Conservation (phyloP, 2,888 invertebrate species). For the Eristalis arbustorum region DNA sequence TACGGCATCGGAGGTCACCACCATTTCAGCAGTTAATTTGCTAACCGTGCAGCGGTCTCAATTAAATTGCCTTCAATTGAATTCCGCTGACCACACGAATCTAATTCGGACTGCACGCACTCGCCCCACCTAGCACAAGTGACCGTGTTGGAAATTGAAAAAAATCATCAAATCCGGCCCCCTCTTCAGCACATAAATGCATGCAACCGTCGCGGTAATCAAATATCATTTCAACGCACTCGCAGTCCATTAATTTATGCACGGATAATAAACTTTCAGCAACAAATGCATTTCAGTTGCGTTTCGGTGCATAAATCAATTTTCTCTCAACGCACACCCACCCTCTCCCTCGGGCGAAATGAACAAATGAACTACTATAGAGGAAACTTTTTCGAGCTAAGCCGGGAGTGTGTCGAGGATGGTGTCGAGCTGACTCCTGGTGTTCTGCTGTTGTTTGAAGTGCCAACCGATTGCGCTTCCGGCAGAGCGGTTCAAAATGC, state of each 20-base stretch:
- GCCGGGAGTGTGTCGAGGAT: background rate
- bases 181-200: background rate
- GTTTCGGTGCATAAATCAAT: background rate
- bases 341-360: background rate
- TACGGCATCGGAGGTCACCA: no score
- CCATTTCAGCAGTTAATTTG: no score
- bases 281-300: background rate
- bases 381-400: background rate
- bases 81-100: no score
- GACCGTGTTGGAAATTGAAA: no score
- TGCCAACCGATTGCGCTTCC: background rate
- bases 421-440: no score
- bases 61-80: no score
- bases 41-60: no score
- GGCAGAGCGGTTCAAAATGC: background rate
- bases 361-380: background rate
- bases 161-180: no score
- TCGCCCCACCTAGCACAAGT: no score
- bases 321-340: background rate
- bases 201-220: background rate
- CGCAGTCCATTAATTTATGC: background rate
- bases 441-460: background rate
- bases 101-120: no score
- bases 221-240: background rate
- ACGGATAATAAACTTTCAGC: background rate